Conservation (phyloP, 2,888 invertebrate species). For the Orthosia gracilis region DNA sequence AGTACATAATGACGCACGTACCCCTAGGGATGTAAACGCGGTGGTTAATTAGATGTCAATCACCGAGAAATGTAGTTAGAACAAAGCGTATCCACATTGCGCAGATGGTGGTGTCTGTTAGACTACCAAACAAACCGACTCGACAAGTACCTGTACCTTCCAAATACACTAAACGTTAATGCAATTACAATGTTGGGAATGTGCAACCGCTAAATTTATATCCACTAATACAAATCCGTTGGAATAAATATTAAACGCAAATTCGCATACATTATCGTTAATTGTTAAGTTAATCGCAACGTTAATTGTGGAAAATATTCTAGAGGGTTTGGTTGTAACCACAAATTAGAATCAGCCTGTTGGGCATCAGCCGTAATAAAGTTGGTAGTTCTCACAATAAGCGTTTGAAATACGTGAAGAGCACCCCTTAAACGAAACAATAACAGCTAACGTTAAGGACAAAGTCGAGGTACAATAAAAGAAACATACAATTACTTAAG, state of each 20-base stretch:
- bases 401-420: conserved; percentile 48
- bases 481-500: conserved; percentile 48
- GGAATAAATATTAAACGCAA: conserved; percentile 52
- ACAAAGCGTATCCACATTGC: conserved; percentile 41
- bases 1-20: conserved; percentile 23
- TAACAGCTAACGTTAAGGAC: conserved; percentile 44
- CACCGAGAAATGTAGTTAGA: conserved; percentile 55
- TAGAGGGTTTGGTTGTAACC: conserved; percentile 36
- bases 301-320: conserved; percentile 41
- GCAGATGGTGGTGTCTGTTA: conserved; percentile 33
- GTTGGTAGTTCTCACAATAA: conserved; percentile 54
- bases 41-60: conserved; percentile 61
- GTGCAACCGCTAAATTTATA: conserved; percentile 26
- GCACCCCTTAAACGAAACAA: conserved; percentile 54
- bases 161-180: conserved; percentile 25
- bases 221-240: conserved; percentile 40
- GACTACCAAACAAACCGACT: conserved; percentile 18
- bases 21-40: conserved; percentile 41
- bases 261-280: conserved; percentile 55
- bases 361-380: conserved; percentile 46
- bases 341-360: conserved; percentile 55
- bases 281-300: conserved; percentile 58
- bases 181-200: conserved; percentile 33
- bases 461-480: conserved; percentile 57
- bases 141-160: conserved; percentile 3